These are phyloP conservation scores for Liasis olivaceus DNA, from an alignment of 2,797 vertebrate genomes.

Conservation along the genomic window DNA sequence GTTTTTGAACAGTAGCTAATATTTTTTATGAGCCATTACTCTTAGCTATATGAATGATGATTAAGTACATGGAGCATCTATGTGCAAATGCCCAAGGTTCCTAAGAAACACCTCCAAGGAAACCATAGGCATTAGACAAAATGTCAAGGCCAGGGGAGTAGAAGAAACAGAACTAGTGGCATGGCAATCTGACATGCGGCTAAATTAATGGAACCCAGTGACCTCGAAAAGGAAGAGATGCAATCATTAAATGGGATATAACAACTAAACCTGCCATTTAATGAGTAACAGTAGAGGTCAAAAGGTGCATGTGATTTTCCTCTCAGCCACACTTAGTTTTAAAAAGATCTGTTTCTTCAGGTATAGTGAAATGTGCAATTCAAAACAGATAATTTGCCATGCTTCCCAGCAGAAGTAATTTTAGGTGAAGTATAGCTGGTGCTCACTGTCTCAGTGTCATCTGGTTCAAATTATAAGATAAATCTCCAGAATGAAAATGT, in stretches of 20 bases:
- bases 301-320: background rate
- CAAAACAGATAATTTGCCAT: background rate
- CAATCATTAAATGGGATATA: background rate
- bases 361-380: accelerated
- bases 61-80: background rate
- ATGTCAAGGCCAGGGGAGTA: constrained; percentile 25
- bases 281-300: accelerated
- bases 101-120: background rate
- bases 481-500: background rate
- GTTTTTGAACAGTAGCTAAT: background rate
- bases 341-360: background rate
- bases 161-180: background rate
- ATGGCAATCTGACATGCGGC: constrained; percentile 25
- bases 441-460: background rate
- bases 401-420: accelerated
- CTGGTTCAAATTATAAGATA: background rate
- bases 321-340: background rate
- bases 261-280: background rate
- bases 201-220: background rate
- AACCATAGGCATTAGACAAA: constrained; percentile 29
- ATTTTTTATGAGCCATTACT: background rate
- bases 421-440: accelerated
- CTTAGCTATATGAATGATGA: background rate
- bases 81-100: background rate
- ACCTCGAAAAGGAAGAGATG: background rate